Evolutionary conservation across 2,113 vertebrate genomes (phyloP), one percentile per base, ranked within the genome.

Genomic region (Baryphthengus martii): DNA sequence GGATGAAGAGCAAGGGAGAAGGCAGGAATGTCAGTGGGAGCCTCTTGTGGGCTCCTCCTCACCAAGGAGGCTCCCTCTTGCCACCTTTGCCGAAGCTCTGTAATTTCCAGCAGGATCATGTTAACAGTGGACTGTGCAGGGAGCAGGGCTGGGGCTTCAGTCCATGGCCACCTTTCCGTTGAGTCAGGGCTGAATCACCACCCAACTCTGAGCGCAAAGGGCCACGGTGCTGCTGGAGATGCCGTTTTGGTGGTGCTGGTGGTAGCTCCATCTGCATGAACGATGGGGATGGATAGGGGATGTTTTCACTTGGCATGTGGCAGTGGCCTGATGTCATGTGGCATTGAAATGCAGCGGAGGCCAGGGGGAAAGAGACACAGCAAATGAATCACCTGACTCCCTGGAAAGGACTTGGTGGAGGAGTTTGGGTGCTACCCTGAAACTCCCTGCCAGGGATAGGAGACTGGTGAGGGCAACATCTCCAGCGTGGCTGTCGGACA

Each of bases 11-110:
- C 10, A 5, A 73, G 40, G 63, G 31, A 79, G 65, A 68, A 73
- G n/a, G 52, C 53, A 81, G 63, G 75, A 94, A 85, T 68, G 82
- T 61, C 85, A 92, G 66, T 47, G 67, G 47, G 67, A 90, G 78
- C 49, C 23, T 91, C 62, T 29, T 74, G 85, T 26, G 53, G 85
- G 50, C 45, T 90, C 7, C 61, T 87, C 16, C 63, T 82, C 26
- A 2, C 31, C 59, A 33, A 66, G 72, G 40, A 93, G 49, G 45
- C 71, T 85, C 70, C 58, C 58, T 79, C 76, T 23, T 5, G 2
- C 84, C 1, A 23, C 45, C 75, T 85, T 62, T 70, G 79, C 63
- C 0, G 3, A 15, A 72, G 73, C 45, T 76, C 82, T 91, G 79
- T 71, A 40, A 74, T 88, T 93, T 75, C 79, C 82, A 74, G 40